Percentiles rank a stretch among this genome's conserved stretches.
Evolutionary conservation across 2,113 vertebrate species (phyloP).

Genomic region (Plotosus lineatus): DNA sequence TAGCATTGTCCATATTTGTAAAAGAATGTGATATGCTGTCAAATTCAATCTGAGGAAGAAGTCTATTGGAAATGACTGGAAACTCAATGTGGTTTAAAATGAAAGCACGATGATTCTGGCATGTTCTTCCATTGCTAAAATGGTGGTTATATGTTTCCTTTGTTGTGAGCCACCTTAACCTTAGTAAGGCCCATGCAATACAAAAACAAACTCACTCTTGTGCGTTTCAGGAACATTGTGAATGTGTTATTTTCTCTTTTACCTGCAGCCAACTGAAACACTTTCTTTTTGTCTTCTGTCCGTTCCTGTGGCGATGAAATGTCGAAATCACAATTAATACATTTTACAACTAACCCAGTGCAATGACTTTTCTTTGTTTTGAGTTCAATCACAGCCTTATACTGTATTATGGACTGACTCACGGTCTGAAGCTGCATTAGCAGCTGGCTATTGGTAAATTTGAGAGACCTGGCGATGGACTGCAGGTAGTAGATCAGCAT

Average conservation of each 20-base stretch:
- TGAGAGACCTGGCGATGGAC: conserved; percentile 91
- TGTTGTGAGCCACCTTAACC: background rate
- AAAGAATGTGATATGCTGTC: background rate
- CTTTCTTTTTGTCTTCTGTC: conserved; percentile 94
- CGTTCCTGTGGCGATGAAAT: conserved; percentile 79
- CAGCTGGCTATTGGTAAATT: conserved; percentile 96
- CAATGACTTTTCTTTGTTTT: background rate
- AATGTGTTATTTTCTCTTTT: conserved; percentile 3
- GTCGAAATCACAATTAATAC: background rate
- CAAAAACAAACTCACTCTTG: background rate
- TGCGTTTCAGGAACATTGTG: background rate
- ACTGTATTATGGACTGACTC: conserved; percentile 64
- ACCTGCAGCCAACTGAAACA: conserved; percentile 89
- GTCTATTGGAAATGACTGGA: background rate
- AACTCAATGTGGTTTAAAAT: background rate
- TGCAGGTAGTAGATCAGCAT: conserved; percentile 98
- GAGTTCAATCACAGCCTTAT: background rate
- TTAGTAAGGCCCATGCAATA: background rate
- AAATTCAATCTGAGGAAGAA: background rate
- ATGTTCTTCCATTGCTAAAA: background rate
- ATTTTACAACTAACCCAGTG: background rate
- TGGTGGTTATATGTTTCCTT: background rate
- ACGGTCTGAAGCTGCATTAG: conserved; percentile 91
- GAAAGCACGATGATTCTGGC: background rate
- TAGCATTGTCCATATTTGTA: background rate